These are phyloP conservation scores for Linhomoeus sp. DNA, from an alignment of 2,888 invertebrate species.

Conservation along the genomic window DNA sequence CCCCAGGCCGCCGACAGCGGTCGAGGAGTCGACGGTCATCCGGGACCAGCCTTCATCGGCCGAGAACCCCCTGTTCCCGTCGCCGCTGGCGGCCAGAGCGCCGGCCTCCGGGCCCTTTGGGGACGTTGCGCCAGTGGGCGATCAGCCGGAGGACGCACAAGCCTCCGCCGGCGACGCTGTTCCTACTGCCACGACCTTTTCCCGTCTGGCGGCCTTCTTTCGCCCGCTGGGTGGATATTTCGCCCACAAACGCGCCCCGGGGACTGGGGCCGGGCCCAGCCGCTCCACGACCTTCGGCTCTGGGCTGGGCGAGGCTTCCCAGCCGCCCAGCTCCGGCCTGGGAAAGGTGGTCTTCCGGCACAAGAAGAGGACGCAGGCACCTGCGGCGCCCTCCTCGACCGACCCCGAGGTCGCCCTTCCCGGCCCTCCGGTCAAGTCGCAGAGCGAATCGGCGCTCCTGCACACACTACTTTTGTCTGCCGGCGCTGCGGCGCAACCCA, in stretches of 20 bases:
- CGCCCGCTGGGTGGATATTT: background rate
- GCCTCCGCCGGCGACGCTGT: too few species aligned
- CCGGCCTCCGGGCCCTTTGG: too few species aligned
- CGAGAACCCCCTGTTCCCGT: background rate
- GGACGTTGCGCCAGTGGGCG: too few species aligned
- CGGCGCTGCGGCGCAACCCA: too few species aligned
- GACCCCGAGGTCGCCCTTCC: background rate
- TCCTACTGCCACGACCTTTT: too few species aligned
- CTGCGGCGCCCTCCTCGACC: background rate
- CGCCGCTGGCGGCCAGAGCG: background rate
- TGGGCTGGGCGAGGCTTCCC: background rate
- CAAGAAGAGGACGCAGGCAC: too few species aligned
- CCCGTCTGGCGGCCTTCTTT: background rate
- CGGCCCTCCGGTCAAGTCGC: conserved; percentile 2
- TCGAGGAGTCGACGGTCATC: background rate
- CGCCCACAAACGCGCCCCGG: background rate
- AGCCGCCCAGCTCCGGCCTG: background rate
- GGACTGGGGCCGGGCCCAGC: background rate
- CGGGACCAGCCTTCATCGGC: background rate
- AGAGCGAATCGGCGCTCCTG: conserved; percentile 6
- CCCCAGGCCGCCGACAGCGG: background rate
- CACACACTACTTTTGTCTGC: too few species aligned
- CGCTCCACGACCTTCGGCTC: background rate
- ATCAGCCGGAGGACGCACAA: too few species aligned
- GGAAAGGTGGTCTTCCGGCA: background rate